A percentile compares a stretch with the other conserved stretches of the same genome.
Evolutionary conservation across 2,797 vertebrate genomes (phyloP).

Genomic region (Pogonophryne albipinna): DNA sequence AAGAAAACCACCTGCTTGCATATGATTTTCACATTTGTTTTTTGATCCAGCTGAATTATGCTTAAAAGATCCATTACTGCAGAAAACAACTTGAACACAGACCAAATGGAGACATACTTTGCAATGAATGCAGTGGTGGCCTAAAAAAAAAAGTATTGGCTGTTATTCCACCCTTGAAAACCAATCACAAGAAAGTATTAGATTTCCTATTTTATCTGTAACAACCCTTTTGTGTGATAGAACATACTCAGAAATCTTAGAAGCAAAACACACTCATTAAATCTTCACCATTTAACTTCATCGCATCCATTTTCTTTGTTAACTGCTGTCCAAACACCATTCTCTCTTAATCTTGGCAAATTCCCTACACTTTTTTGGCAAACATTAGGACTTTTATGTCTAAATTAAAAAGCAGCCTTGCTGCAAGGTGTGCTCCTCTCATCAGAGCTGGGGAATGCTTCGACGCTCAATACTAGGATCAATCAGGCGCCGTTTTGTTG

Average conservation of each 20-base stretch:
- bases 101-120: constrained; percentile 27
- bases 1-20: constrained; percentile 19
- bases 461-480: constrained; percentile 70
- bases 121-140: background rate
- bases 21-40: constrained; percentile 17
- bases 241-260: constrained; percentile 6
- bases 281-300: constrained; percentile 19
- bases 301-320: constrained; percentile 2
- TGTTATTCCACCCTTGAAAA: constrained; percentile 20
- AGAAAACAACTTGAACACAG: constrained; percentile 46
- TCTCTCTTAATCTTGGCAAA: constrained; percentile 4
- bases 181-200: constrained; percentile 20
- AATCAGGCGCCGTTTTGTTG: constrained; percentile 66
- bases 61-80: constrained; percentile 38
- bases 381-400: constrained; percentile 38
- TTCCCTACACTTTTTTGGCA: constrained; percentile 32
- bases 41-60: constrained; percentile 20
- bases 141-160: background rate
- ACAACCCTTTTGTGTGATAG: background rate
- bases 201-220: constrained; percentile 12
- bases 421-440: constrained; percentile 62
- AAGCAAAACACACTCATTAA: constrained; percentile 29
- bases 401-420: constrained; percentile 49
- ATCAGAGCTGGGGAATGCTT: constrained; percentile 57
- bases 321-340: background rate